Conservation (phyloP, 2,797 vertebrate species). For the Pantherophis vulpinus region DNA sequence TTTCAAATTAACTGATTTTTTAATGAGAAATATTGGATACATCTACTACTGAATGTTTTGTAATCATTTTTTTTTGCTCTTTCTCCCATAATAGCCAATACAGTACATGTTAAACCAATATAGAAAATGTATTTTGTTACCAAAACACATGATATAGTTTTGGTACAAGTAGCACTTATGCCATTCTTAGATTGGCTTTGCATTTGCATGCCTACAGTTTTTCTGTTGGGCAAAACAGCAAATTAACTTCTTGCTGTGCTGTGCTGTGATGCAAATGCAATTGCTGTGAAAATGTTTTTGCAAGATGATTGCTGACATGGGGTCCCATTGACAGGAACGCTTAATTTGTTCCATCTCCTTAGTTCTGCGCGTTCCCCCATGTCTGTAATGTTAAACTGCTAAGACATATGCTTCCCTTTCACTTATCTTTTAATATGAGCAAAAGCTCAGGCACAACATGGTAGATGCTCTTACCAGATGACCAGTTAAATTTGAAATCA, state of each 20-base stretch:
- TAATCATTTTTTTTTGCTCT: not conserved
- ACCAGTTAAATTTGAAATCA: not conserved
- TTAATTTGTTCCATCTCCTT: not conserved
- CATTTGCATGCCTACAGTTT: not conserved
- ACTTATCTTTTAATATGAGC: not conserved
- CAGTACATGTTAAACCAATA: not conserved
- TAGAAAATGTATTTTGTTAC: not conserved
- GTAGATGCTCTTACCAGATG: not conserved
- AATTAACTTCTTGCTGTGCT: not conserved
- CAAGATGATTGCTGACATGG: not conserved
- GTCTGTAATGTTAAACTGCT: not conserved
- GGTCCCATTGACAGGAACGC: not conserved
- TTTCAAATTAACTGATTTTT: not conserved
- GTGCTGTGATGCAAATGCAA: not conserved
- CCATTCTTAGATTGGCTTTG: not conserved
- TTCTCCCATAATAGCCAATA: conserved; percentile 14
- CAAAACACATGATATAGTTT: not conserved
- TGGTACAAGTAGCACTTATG: not conserved
- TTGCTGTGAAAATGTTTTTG: not conserved
- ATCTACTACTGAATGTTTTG: not conserved
- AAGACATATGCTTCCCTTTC: not conserved
- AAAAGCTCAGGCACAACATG: not conserved
- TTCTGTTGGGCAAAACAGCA: not conserved
- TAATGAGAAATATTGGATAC: not conserved
- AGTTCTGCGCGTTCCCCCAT: not conserved